phyloP scores from a whole-genome alignment of 2,888 invertebrate species.

The Incurvaria masculella region DNA sequence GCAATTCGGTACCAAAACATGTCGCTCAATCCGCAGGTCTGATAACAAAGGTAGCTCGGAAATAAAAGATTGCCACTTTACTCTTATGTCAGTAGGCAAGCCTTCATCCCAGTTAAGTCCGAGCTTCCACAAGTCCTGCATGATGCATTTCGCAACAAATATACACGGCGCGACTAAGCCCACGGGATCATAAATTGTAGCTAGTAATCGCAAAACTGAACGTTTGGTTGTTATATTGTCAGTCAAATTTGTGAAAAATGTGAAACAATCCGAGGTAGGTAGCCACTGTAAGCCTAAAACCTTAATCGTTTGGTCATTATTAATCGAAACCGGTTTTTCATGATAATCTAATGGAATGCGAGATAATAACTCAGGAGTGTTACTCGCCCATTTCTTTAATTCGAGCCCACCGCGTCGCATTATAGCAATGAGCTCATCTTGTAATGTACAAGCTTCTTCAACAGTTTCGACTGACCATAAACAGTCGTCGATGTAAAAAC shows the following conservation, averaged over 20 bases:
- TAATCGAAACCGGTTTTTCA: not conserved
- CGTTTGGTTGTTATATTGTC: conserved; percentile 4
- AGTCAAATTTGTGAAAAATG: not conserved
- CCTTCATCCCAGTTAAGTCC: conserved; percentile 7
- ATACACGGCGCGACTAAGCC: conserved; percentile 9
- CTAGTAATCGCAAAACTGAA: conserved; percentile 1
- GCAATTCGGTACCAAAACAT: not conserved
- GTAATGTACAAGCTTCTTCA: not conserved
- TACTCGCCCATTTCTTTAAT: conserved; percentile 7
- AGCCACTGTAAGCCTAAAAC: not conserved
- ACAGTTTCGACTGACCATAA: not conserved
- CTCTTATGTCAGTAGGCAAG: conserved; percentile 1
- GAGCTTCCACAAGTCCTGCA: conserved; percentile 10
- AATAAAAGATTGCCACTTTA: not conserved
- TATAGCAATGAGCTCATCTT: not conserved
- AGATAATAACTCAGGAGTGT: conserved; percentile 1
- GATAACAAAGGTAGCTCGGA: conserved; percentile 1
- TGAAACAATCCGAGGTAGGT: conserved; percentile 2
- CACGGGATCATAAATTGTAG: conserved; percentile 11
- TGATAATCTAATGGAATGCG: conserved; percentile 2
- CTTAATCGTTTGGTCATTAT: not conserved
- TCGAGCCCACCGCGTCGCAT: conserved; percentile 1
- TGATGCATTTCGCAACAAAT: conserved; percentile 9
- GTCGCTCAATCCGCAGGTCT: not conserved
- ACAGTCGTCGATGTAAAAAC: conserved; percentile 3